Base-by-base conservation (phyloP, 2,797 vertebrate species). In the Octomys mimax region DNA sequence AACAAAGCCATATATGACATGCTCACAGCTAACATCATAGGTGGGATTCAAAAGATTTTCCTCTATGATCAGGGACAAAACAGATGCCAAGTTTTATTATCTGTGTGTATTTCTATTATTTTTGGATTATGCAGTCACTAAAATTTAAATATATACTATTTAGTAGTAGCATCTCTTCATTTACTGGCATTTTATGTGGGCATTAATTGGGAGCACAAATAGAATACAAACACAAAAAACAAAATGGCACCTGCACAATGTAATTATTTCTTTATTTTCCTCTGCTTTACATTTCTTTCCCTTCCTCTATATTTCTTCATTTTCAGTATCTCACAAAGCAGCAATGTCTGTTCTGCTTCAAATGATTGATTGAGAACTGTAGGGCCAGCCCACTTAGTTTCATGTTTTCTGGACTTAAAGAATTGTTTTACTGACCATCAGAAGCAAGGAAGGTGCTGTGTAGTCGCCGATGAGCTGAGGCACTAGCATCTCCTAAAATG, bases 391-490 rank as follows among this genome's bases (percentile, higher is more conserved):
- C n/a, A 39, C 21, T 36, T 21, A 71, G 68, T n/a, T 36, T 36
- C 6, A 7, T n/a, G 31, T 18, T 70, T 70, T 36, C 68, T 71
- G n/a, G n/a, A n/a, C 68, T 71, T 71, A n/a, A 71, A 71, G n/a
- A 21, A 21, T 36, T 71, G 68, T 71, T 36, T 36, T 36, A 36
- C 31, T 68, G 16, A 24, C 73, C 70, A 7, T 87, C 98, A 98
- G 98, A 98, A 98, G 97, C 42, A 0, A 16, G 18, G 21, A 73
- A 96, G 21, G 87, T 98, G 98, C 98, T 98, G 98, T 91, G 98
- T 98, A 98, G 98, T 98, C 42, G n/a, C 62, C 0, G 3, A 54
- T 95, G 22, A 62, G n/a, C 49, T 0, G 59, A 52, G 39, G 66
- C 36, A 0, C 11, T 92, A 78, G 22, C 22, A 13, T 31, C 8